Evolutionary conservation across 1,140 invertebrate genomes (phyloP).

Genomic region (Drosophila pruinosa): DNA sequence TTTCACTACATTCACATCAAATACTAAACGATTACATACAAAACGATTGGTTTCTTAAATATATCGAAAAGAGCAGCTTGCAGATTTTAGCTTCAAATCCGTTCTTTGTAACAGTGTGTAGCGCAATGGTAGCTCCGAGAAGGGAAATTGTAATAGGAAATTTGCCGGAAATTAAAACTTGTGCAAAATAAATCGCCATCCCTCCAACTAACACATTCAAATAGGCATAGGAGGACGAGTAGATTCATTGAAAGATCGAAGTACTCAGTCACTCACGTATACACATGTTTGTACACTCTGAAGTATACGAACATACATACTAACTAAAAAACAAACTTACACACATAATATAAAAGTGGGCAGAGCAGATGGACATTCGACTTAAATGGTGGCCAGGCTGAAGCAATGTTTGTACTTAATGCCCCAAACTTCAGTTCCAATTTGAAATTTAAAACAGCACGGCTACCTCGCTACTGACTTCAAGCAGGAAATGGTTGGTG

Average conservation of each 20-base stretch:
- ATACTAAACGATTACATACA: background rate
- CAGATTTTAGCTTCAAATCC: background rate
- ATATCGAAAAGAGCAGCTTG: background rate
- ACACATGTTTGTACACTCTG: background rate
- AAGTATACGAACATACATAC: background rate
- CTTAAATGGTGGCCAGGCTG: background rate
- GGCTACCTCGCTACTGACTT: constrained; percentile 3
- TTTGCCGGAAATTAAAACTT: constrained; percentile 83
- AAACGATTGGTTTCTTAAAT: background rate
- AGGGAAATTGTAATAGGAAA: constrained; percentile 82
- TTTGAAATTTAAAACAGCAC: constrained; percentile 1
- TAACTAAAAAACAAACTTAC: background rate
- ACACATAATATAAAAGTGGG: background rate
- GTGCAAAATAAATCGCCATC: constrained; percentile 81
- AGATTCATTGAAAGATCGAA: constrained; percentile 55
- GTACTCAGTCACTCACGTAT: constrained; percentile 13
- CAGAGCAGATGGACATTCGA: constrained; percentile 6
- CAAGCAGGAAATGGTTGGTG: constrained; percentile 16
- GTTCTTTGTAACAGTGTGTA: background rate
- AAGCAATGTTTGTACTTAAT: constrained; percentile 28
- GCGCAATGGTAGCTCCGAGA: constrained; percentile 60
- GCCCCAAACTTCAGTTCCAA: constrained; percentile 1
- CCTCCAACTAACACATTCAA: constrained; percentile 46
- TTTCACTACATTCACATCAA: no score
- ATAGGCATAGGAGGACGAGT: background rate